Evolutionary conservation across 2,888 invertebrate genomes (phyloP), one percentile per base, ranked within the genome.

Genomic region (Drosophila eohydei): DNA sequence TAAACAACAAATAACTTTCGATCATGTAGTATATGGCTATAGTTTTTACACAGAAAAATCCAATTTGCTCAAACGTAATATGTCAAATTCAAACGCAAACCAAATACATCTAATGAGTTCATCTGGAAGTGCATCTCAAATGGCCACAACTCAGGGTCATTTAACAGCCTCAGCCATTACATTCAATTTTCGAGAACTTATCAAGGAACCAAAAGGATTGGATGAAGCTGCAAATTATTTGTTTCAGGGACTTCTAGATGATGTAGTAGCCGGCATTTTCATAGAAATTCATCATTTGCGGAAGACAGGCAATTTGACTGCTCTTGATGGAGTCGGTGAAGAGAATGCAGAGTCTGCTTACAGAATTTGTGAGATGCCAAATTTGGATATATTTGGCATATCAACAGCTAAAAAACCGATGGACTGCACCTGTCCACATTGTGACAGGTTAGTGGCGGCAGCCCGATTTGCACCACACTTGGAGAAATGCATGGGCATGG

Each of bases 401-500:
- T 96, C 96, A 8, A 94, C 95, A 14, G 95, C 97, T 90, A 97
- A 98, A 91, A 96, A 96, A 8, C 96, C 96, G 0, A 95, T 96
- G 81, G 97, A 98, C 90, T 94, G 95, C 94, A 71, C 90, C 43
- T 93, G 93, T 69, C 93, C 93, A 14, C 93, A 93, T 83, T 93
- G 93, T 90, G 92, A 93, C 81, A 90, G 92, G 54, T 87, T 90
- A 8, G 94, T 96, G 32, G 97, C 97, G 0, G 97, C 97, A 0
- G 95, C 96, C 4, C 94, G 97, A 71, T 98, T 98, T 93, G 98
- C 98, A 7, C 97, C 97, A 0, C 98, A 98, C 93, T 93, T 98
- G 61, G 98, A 97, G 91, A 97, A 97, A 92, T 98, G 98, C 93
- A 98, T 98, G 97, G 98, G 98, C 93, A 97, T 98, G 97, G 98